Percentiles rank a stretch among this genome's conserved stretches.
Conservation (phyloP, 2,888 invertebrate species). For the Andricus quercusramuli region DNA sequence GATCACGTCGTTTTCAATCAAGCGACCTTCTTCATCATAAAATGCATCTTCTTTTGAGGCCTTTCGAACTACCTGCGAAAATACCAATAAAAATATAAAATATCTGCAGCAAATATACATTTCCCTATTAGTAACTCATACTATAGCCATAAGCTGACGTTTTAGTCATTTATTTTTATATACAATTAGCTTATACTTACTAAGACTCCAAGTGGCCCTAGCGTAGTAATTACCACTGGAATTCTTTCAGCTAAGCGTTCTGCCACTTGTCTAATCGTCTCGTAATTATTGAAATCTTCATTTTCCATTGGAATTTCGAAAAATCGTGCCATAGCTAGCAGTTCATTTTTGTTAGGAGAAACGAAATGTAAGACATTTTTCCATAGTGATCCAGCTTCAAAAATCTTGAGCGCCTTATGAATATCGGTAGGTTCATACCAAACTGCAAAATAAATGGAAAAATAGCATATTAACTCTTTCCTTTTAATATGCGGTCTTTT, state of each 20-base stretch:
- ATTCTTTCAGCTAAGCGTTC: slow-evolving; percentile 64
- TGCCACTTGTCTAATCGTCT: slow-evolving; percentile 58
- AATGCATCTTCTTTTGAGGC: slow-evolving; percentile 59
- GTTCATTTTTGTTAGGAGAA: slow-evolving; percentile 91
- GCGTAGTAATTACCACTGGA: slow-evolving; percentile 71
- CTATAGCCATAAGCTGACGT: too few relatives aligned
- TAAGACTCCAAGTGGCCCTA: slow-evolving; percentile 71
- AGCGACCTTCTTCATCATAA: slow-evolving; percentile 58
- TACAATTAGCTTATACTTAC: slow-evolving; percentile 56
- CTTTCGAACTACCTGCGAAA: slow-evolving; percentile 62
- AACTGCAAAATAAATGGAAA: slow-evolving; percentile 82
- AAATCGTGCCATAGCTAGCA: slow-evolving; percentile 83
- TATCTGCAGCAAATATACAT: too few relatives aligned
- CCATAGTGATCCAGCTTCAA: slow-evolving; percentile 77
- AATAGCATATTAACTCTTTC: too few relatives aligned
- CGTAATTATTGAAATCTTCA: slow-evolving; percentile 46
- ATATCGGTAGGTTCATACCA: slow-evolving; percentile 95
- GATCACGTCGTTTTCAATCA: slow-evolving; percentile 55
- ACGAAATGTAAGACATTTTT: slow-evolving; percentile 81
- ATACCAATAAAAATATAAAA: not conserved
- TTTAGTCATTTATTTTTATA: too few relatives aligned
- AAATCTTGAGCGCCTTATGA: slow-evolving; percentile 87
- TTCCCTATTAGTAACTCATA: too few relatives aligned
- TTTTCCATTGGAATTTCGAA: slow-evolving; percentile 73
- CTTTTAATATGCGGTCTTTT: too few relatives aligned